Evolutionary conservation across 2,113 vertebrate genomes (phyloP).

Genomic region (Nothocercus julius): DNA sequence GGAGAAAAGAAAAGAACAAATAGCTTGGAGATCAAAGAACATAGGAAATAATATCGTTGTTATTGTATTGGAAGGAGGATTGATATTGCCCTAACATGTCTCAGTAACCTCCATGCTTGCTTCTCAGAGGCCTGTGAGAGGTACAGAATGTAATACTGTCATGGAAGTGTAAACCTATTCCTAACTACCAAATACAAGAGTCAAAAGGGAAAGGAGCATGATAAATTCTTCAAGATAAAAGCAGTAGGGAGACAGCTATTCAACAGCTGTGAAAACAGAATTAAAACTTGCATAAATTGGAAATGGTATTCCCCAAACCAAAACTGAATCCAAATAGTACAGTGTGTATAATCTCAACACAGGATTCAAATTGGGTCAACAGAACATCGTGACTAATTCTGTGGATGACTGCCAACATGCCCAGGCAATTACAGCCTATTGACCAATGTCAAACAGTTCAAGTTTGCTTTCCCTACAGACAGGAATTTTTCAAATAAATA

Average conservation of each 20-base stretch:
- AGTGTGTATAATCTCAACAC: slow-evolving; percentile 19
- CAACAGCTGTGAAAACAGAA: slow-evolving; percentile 57
- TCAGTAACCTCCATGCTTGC: not conserved
- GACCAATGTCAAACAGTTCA: slow-evolving; percentile 65
- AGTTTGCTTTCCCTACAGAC: slow-evolving; percentile 28
- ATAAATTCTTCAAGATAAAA: slow-evolving; percentile 46
- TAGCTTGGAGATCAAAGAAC: not conserved
- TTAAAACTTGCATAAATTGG: slow-evolving; percentile 55
- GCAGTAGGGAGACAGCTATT: not conserved
- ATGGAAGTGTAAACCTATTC: slow-evolving; percentile 10
- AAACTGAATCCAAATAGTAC: slow-evolving; percentile 39
- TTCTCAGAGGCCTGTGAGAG: not conserved
- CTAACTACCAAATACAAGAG: slow-evolving; percentile 25
- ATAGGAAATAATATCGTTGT: accelerated
- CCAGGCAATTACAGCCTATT: slow-evolving; percentile 41
- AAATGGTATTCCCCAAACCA: slow-evolving; percentile 9
- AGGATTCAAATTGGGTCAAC: slow-evolving; percentile 47
- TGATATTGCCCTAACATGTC: not conserved
- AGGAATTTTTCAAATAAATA: slow-evolving; percentile 61
- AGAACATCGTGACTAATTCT: slow-evolving; percentile 19
- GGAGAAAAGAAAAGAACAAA: not conserved
- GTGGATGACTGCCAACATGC: slow-evolving; percentile 27
- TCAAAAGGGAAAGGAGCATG: not conserved
- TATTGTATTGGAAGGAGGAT: not conserved
- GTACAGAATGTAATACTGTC: not conserved